Conservation (phyloP, 2,888 invertebrate genomes). For the Luperina nickerlii region DNA sequence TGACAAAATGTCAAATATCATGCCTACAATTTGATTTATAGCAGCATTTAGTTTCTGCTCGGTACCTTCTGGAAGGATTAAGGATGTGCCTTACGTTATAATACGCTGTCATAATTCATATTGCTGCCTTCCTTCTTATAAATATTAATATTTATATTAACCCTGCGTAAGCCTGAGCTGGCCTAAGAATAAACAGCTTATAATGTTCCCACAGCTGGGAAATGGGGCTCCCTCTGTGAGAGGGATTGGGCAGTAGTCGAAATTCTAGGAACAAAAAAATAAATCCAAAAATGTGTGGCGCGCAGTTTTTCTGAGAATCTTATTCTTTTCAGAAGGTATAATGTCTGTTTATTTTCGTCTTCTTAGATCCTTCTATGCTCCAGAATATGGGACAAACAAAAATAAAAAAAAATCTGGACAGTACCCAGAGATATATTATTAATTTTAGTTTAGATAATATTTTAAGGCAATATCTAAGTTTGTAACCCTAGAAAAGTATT, state of each 20-base stretch:
- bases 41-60: constrained; percentile 43
- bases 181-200: not conserved
- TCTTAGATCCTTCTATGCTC: not conserved
- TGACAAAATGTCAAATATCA: constrained; percentile 61
- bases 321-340: not conserved
- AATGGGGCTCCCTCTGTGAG: too few species aligned
- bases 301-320: not conserved
- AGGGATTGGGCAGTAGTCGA: not conserved
- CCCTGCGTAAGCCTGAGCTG: not conserved
- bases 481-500: constrained; percentile 60
- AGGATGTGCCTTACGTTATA: constrained; percentile 40
- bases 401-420: not conserved
- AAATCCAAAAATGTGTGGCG: not conserved
- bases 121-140: constrained; percentile 21
- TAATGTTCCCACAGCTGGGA: not conserved
- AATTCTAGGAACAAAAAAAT: constrained; percentile 1
- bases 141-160: constrained; percentile 30
- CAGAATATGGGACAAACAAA: not conserved
- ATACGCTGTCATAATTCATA: constrained; percentile 32
- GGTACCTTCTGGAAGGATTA: constrained; percentile 47
- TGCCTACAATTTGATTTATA: constrained; percentile 58
- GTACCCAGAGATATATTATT: not conserved
- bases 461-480: constrained; percentile 44
- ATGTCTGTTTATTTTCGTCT: constrained; percentile 6
- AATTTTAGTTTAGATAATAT: constrained; percentile 26